Conservation (phyloP, 1,140 invertebrate species). For the Plectrocnemia conspersa region DNA sequence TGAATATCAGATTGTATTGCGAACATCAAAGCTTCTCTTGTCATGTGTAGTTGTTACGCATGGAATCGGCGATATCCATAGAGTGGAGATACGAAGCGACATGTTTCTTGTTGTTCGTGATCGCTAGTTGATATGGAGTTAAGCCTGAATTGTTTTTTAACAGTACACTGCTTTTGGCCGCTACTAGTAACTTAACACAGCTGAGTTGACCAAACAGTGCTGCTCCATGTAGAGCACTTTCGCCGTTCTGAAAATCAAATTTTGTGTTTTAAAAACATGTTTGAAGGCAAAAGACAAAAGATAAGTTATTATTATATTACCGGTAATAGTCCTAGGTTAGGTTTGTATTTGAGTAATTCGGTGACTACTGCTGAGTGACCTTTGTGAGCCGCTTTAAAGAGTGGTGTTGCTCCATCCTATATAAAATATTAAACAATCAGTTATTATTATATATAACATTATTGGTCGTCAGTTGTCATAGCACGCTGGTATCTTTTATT, state of each 20-base stretch:
- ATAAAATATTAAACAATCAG: too few relatives aligned
- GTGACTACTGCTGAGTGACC: slow-evolving; percentile 82
- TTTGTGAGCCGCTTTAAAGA: slow-evolving; percentile 92
- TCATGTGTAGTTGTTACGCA: slow-evolving; percentile 19
- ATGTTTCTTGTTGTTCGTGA: slow-evolving; percentile 53
- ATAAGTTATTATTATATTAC: slow-evolving; percentile 53
- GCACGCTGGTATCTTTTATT: too few relatives aligned
- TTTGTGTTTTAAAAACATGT: background rate
- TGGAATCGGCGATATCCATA: slow-evolving; percentile 34
- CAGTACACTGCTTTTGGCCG: slow-evolving; percentile 63
- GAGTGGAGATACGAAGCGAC: slow-evolving; percentile 56
- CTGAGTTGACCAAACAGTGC: slow-evolving; percentile 81
- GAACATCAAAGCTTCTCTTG: too few relatives aligned
- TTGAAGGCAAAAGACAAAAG: background rate
- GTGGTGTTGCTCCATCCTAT: slow-evolving; percentile 85
- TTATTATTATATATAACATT: too few relatives aligned
- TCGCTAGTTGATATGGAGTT: slow-evolving; percentile 62
- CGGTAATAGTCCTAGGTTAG: slow-evolving; percentile 72
- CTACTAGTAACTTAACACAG: slow-evolving; percentile 71
- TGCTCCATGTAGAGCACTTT: slow-evolving; percentile 83
- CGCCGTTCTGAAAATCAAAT: slow-evolving; percentile 70
- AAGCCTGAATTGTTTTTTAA: slow-evolving; percentile 66
- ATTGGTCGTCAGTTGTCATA: too few relatives aligned
- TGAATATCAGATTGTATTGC: too few relatives aligned
- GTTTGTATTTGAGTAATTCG: slow-evolving; percentile 77